A percentile compares a stretch with the other conserved stretches of the same genome.
phyloP scores from a whole-genome alignment of 2,797 vertebrate genomes.

The Parauchenoglanis punctatus region DNA sequence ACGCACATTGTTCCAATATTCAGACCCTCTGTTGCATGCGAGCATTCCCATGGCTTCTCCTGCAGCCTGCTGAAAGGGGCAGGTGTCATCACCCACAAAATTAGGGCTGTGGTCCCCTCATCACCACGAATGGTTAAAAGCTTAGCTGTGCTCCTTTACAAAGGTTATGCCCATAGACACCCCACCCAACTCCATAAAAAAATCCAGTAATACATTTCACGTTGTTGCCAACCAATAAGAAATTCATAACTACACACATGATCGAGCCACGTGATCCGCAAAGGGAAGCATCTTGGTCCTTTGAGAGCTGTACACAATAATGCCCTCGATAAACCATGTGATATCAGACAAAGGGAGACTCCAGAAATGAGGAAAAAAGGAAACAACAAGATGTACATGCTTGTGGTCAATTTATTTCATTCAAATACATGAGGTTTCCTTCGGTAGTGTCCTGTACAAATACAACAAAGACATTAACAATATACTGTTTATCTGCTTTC shows the following conservation, averaged over 20 bases:
- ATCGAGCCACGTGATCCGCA: slow-evolving; percentile 71
- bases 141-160: slow-evolving; percentile 57
- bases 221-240: slow-evolving; percentile 67
- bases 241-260: slow-evolving; percentile 65
- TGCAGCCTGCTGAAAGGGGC: slow-evolving; percentile 49
- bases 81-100: slow-evolving; percentile 60
- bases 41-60: slow-evolving; percentile 56
- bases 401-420: slow-evolving; percentile 47
- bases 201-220: slow-evolving; percentile 48
- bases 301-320: slow-evolving; percentile 72
- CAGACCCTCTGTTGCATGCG: slow-evolving; percentile 49
- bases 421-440: slow-evolving; percentile 34
- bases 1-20: slow-evolving; percentile 49
- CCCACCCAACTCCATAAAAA: slow-evolving; percentile 26
- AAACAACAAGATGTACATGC: slow-evolving; percentile 19
- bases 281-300: slow-evolving; percentile 67
- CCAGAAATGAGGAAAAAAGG: slow-evolving; percentile 56
- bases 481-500: not conserved
- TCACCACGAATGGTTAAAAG: slow-evolving; percentile 27
- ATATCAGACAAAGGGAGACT: slow-evolving; percentile 62
- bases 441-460: not conserved
- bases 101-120: slow-evolving; percentile 26
- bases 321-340: slow-evolving; percentile 69
- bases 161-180: slow-evolving; percentile 49
- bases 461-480: slow-evolving; percentile 37